These are phyloP conservation scores for Gila robusta DNA, from an alignment of 2,797 vertebrate species.

Conservation along the genomic window DNA sequence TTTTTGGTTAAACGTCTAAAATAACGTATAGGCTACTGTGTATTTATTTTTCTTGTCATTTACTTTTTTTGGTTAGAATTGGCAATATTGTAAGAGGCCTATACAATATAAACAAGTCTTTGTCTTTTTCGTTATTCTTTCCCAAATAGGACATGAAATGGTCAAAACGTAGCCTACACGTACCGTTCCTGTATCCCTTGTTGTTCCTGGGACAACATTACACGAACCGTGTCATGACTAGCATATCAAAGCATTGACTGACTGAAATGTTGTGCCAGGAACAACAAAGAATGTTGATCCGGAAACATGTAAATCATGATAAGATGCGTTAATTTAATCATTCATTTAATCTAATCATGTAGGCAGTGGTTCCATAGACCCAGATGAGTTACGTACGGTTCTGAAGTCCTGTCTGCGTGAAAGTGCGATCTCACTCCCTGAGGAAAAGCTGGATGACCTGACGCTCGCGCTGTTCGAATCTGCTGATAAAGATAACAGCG, in stretches of 20 bases:
- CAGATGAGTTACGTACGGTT: slow-evolving; percentile 83
- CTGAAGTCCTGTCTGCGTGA: slow-evolving; percentile 86
- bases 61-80: no score
- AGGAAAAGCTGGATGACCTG: slow-evolving; percentile 87
- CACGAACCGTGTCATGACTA: not conserved
- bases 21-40: no score
- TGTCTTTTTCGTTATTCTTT: not conserved
- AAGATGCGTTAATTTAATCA: not conserved
- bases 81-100: no score
- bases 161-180: not conserved
- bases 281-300: not conserved
- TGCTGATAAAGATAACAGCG: slow-evolving; percentile 84
- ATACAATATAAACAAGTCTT: no score
- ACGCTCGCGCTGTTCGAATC: slow-evolving; percentile 87
- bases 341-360: not conserved
- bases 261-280: not conserved
- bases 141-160: not conserved
- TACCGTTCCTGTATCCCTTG: not conserved
- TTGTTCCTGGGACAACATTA: not conserved
- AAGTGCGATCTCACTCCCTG: slow-evolving; percentile 87
- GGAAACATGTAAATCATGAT: not conserved
- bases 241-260: not conserved
- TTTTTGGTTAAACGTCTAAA: not conserved
- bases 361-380: slow-evolving; percentile 91
- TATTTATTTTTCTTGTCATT: no score